Evolutionary conservation across 2,113 vertebrate species (phyloP), one percentile per base, ranked within the genome.

Genomic region (Ramphastos sulfuratus): DNA sequence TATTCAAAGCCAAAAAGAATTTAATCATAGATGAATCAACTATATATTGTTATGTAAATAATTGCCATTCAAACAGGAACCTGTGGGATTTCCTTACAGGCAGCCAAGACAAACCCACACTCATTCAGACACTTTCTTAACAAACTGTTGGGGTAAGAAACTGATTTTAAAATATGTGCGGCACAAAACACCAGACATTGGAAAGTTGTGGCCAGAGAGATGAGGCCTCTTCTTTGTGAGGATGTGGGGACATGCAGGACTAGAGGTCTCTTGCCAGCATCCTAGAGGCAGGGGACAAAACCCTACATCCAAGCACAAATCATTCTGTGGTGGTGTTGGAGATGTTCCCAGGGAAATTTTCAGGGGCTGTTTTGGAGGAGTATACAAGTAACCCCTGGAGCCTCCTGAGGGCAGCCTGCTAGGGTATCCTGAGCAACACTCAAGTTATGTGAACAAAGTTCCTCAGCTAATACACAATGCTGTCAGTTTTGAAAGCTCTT

Each of bases 11-110:
- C 46, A 83, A 31, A 48, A 85, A 85, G 42, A 93, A 94, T 89
- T 92, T 93, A 93, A 90, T 91, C 54, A 0, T 44, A 84, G 84
- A 87, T 79, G 28, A 89, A 87, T 89, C 88, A 86, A 73, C 73
- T 78, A 66, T 94, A 92, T 93, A 91, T 94, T 94, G 82, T 93
- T 92, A 91, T 27, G 87, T 94, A 94, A 96, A 92, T 95, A 95
- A 94, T 94, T 91, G 63, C 88, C 88, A 93, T 90, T 94, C 61
- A 91, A 80, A 54, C 55, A 88, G 44, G 66, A 86, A 86, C 93
- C 66, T 50, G 66, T 92, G 87, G 79, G 95, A 95, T 91, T 96
- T 92, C 85, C 90, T 96, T 90, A 85, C 94, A 86, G 91, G 88
- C 71, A 87, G 72, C 80, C 87, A 39, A 91, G 93, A 96, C 92